Base-by-base conservation (phyloP, 2,797 vertebrate species). In the Pteronotus mesoamericanus region DNA sequence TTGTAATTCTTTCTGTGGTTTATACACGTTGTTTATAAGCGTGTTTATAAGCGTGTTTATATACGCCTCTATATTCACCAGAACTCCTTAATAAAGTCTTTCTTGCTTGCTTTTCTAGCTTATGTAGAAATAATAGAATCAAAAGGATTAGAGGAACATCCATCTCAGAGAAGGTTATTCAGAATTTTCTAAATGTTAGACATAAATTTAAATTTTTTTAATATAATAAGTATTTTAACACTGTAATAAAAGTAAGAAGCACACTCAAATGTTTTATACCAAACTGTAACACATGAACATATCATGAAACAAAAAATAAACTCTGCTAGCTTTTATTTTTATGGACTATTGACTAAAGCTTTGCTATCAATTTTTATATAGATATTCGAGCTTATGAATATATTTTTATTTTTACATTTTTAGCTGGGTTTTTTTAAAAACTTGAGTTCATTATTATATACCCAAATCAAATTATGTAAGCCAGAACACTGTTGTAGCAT, bases 401-500 rank as follows among this genome's bases (percentile, higher is more conserved):
- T 82, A 26, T 79, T 91, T 94, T 66, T 92, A 82, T 94, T 79
- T 92, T 94, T 88, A 88, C 57, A 5, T 34, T 88, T 87, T 71
- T 86, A 59, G 15, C 57, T 86, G 34, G 32, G 8, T 72, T 84
- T 94, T 85, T 80, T 91, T 44, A 64, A 92, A 85, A 77, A 18
- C 26, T 59, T 82, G 34, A 37, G 4, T 68, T 9, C 48, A 68
- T 34, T 89, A 57, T 91, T 71, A 16, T 29, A 55, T 44, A 48
- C n/a, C 66, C 66, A 85, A 57, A 69, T 88, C 26, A 93, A 82
- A 39, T 86, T 93, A 53, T 42, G 15, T 21, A 64, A 89, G 10
- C 61, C 86, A 92, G 53, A 91, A 46, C 26, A 75, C 14, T 57
- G 16, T 51, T 55, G 11, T n/a, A 64, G 44, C 29, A 16, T 64